Percentiles rank a stretch among this genome's conserved stretches.
These are phyloP conservation scores for Brachyalestes nurse DNA, from an alignment of 2,797 vertebrate genomes.

Conservation along the genomic window DNA sequence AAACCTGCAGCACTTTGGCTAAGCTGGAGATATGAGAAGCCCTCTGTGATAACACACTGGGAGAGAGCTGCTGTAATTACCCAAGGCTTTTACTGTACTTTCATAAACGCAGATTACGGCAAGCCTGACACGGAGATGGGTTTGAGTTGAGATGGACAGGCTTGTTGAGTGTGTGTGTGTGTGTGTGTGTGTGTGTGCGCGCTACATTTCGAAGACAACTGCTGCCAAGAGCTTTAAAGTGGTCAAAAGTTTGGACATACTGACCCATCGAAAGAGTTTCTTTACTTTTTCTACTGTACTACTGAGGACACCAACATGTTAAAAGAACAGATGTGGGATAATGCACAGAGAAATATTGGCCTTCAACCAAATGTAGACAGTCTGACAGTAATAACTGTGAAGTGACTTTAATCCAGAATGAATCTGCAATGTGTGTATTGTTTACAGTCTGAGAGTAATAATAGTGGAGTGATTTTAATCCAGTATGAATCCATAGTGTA, in stretches of 20 bases:
- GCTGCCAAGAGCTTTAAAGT: not conserved
- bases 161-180: not conserved
- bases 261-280: not conserved
- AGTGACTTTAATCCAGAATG: no score
- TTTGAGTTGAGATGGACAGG: constrained; percentile 5
- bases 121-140: constrained; percentile 17
- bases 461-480: no score
- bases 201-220: not conserved
- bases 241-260: not conserved
- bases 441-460: no score
- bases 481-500: no score
- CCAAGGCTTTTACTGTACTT: constrained; percentile 1
- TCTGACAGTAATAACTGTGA: no score
- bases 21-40: not conserved
- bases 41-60: not conserved
- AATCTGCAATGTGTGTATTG: no score
- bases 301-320: no score
- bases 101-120: constrained; percentile 24
- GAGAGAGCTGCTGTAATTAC: constrained; percentile 1
- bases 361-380: not conserved
- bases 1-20: constrained; percentile 22
- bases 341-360: not conserved
- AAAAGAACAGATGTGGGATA: no score
- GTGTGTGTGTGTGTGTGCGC: not conserved
- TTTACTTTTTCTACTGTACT: not conserved